Conservation (phyloP, 2,888 invertebrate species). For the Lithophane socia region DNA sequence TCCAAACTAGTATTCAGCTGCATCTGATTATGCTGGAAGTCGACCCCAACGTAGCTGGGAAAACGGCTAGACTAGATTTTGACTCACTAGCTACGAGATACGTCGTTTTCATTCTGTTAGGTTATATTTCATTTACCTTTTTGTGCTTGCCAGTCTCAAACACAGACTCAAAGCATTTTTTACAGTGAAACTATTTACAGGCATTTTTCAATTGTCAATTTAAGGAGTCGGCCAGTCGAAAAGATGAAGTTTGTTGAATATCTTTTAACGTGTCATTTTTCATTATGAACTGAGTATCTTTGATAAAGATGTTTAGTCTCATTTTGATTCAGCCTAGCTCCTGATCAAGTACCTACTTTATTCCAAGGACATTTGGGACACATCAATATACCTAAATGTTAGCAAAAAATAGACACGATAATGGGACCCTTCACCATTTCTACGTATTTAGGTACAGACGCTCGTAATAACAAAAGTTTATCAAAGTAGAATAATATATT, state of each 20-base stretch:
- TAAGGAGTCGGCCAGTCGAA: too few relatives aligned
- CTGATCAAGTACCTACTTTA: neutral
- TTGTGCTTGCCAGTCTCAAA: neutral
- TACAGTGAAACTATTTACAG: neutral
- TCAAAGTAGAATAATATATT: neutral
- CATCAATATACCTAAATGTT: neutral
- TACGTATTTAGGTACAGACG: neutral
- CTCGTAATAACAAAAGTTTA: neutral
- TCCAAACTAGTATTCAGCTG: neutral
- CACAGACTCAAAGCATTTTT: neutral
- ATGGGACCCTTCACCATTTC: neutral
- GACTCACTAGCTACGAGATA: neutral
- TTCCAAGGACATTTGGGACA: neutral
- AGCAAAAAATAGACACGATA: neutral
- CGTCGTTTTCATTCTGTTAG: neutral
- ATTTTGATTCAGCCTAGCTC: constrained; percentile 3
- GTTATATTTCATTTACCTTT: neutral
- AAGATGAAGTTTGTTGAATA: neutral
- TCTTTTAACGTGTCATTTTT: neutral
- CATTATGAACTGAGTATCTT: neutral
- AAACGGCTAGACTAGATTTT: neutral
- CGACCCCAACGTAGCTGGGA: neutral
- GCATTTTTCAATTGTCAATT: neutral
- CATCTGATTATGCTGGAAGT: neutral
- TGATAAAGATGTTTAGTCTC: neutral